phyloP scores from a whole-genome alignment of 1,140 invertebrate species.

The Scaptodrosophila lebanonensis region DNA sequence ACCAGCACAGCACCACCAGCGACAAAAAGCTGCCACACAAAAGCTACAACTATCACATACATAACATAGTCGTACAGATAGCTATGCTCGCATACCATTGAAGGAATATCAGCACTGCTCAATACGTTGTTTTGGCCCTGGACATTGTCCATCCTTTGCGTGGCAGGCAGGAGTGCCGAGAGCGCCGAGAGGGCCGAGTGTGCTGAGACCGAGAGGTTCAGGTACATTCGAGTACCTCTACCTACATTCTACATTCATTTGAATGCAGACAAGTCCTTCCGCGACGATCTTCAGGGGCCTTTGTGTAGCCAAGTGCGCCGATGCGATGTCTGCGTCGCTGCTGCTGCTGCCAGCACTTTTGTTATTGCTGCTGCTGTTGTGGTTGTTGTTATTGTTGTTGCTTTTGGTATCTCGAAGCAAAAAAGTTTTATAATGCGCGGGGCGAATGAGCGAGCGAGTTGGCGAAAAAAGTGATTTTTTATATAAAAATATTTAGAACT shows the following conservation, averaged over 20 bases:
- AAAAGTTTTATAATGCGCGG: constrained; percentile 61
- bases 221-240: constrained; percentile 66
- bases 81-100: background rate
- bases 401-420: constrained; percentile 57
- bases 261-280: constrained; percentile 75
- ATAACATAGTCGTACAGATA: constrained; percentile 8
- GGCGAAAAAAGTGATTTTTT: constrained; percentile 52
- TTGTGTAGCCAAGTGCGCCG: constrained; percentile 69
- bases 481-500: constrained; percentile 68
- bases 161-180: background rate
- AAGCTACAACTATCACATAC: constrained; percentile 2
- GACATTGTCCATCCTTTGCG: constrained; percentile 67
- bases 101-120: constrained; percentile 51
- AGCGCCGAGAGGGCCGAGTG: constrained; percentile 3
- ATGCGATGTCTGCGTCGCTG: constrained; percentile 48
- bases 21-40: constrained; percentile 28
- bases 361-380: constrained; percentile 3
- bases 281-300: constrained; percentile 50
- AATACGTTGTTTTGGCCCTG: constrained; percentile 60
- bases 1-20: constrained; percentile 11
- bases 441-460: constrained; percentile 45
- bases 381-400: constrained; percentile 15
- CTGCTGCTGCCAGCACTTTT: constrained; percentile 5
- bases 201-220: constrained; percentile 50
- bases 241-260: constrained; percentile 63